These are phyloP conservation scores for Drosophila neotestacea DNA, from an alignment of 2,888 invertebrate species.

Conservation along the genomic window DNA sequence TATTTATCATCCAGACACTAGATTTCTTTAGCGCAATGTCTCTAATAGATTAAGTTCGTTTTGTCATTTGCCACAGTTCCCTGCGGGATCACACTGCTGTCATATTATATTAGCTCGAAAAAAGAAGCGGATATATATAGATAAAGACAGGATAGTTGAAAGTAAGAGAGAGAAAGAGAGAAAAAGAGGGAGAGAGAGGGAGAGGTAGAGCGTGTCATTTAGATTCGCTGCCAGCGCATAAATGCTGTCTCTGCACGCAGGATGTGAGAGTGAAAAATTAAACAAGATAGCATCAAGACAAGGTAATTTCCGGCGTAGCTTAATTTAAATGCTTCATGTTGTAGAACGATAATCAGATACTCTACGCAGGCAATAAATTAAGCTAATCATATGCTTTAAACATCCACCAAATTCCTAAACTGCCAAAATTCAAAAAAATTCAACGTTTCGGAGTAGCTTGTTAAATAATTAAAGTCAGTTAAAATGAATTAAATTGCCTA, in stretches of 20 bases:
- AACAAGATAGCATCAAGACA: conserved; percentile 41
- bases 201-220: conserved; percentile 6
- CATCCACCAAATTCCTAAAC: not conserved
- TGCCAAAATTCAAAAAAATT: not conserved
- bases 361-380: conserved; percentile 4
- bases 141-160: no score
- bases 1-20: conserved; percentile 75
- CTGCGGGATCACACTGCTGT: conserved; percentile 25
- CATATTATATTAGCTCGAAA: conserved; percentile 3
- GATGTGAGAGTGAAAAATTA: conserved; percentile 24
- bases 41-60: conserved; percentile 76
- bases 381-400: not conserved
- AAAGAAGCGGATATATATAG: not conserved
- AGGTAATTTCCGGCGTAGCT: conserved; percentile 59
- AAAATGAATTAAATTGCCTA: no score
- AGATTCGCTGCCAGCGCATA: conserved; percentile 37
- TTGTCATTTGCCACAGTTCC: conserved; percentile 63
- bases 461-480: not conserved
- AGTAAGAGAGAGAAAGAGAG: not conserved
- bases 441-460: not conserved
- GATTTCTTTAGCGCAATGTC: conserved; percentile 49
- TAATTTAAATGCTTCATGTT: conserved; percentile 41
- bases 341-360: not conserved
- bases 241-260: conserved; percentile 9
- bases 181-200: not conserved